Percentiles rank a stretch among this genome's conserved stretches.
These are phyloP conservation scores for Montipora foliosa DNA, from an alignment of 64 coral and sea anemone species.

Conservation along the genomic window DNA sequence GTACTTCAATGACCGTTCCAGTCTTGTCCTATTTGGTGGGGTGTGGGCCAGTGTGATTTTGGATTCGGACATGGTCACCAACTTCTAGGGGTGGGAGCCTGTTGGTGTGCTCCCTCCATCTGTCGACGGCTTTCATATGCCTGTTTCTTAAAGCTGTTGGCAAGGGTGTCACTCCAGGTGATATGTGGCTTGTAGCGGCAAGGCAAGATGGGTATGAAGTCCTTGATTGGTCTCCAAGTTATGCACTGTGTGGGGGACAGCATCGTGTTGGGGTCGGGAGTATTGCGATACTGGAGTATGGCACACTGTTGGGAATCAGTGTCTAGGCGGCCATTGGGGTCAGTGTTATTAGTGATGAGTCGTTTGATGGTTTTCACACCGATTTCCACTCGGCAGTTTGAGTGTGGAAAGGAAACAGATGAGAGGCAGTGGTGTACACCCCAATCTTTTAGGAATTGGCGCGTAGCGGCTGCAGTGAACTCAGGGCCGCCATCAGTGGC, in stretches of 20 bases:
- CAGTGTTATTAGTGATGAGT: constrained; percentile 31
- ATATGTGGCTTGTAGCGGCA: not conserved
- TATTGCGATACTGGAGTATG: constrained; percentile 13
- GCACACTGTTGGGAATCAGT: constrained; percentile 3
- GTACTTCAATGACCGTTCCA: constrained; percentile 21
- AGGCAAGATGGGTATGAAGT: constrained; percentile 40
- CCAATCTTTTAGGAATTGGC: constrained; percentile 26
- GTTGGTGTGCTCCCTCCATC: constrained; percentile 43
- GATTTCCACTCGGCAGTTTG: constrained; percentile 22
- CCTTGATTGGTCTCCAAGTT: constrained; percentile 29
- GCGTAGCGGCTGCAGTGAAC: not conserved
- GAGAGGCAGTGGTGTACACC: constrained; percentile 39
- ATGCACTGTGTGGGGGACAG: not conserved
- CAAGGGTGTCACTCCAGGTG: constrained; percentile 25
- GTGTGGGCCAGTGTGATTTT: constrained; percentile 46
- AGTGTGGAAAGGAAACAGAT: constrained; percentile 43
- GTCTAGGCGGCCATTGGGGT: constrained; percentile 36
- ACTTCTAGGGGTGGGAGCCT: constrained; percentile 21
- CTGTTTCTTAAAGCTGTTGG: not conserved
- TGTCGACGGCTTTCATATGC: constrained; percentile 25
- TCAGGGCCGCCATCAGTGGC: constrained; percentile 9
- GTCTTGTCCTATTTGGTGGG: constrained; percentile 57
- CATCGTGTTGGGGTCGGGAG: constrained; percentile 31
- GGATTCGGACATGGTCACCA: constrained; percentile 28
- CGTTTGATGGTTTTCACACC: constrained; percentile 23